These are phyloP conservation scores for Montipora sp. DNA, from an alignment of 64 coral and sea anemone genomes.

Conservation along the genomic window DNA sequence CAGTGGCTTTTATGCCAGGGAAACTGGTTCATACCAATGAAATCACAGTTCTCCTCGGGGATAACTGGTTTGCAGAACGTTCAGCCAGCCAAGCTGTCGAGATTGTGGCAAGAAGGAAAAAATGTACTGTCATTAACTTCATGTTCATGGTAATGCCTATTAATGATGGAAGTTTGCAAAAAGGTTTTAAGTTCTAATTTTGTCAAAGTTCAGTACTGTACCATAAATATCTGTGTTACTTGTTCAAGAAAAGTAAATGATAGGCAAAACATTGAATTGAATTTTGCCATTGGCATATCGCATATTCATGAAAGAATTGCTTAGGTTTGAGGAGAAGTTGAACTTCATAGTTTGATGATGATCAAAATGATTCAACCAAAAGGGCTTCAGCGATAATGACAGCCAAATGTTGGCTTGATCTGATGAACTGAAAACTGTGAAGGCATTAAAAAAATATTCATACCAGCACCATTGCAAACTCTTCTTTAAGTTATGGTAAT, in stretches of 20 bases:
- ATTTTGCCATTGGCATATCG: too few relatives aligned
- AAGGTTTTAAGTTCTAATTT: background rate
- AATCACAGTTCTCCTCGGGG: constrained; percentile 89
- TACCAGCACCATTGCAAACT: background rate
- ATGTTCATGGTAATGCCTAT: constrained; percentile 54
- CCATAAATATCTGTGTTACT: background rate
- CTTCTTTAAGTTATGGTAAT: background rate
- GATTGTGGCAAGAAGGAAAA: constrained; percentile 77
- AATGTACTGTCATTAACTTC: constrained; percentile 64
- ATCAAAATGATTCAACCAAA: constrained; percentile 10
- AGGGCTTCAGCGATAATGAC: background rate
- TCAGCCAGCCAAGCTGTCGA: constrained; percentile 89
- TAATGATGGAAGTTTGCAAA: background rate
- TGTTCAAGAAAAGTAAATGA: too few relatives aligned
- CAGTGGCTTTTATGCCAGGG: constrained; percentile 95
- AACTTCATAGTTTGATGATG: constrained; percentile 37
- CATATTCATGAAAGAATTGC: too few relatives aligned
- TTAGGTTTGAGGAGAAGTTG: too few relatives aligned
- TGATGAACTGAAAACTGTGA: constrained; percentile 50
- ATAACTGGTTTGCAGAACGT: constrained; percentile 94
- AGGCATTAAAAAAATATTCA: background rate
- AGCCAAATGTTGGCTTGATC: constrained; percentile 17
- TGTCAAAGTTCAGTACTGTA: background rate
- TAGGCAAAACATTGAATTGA: too few relatives aligned
- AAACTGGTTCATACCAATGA: constrained; percentile 94